These are phyloP conservation scores for Helicoverpa armigera DNA, from an alignment of 1,140 invertebrate species.

Conservation along the genomic window DNA sequence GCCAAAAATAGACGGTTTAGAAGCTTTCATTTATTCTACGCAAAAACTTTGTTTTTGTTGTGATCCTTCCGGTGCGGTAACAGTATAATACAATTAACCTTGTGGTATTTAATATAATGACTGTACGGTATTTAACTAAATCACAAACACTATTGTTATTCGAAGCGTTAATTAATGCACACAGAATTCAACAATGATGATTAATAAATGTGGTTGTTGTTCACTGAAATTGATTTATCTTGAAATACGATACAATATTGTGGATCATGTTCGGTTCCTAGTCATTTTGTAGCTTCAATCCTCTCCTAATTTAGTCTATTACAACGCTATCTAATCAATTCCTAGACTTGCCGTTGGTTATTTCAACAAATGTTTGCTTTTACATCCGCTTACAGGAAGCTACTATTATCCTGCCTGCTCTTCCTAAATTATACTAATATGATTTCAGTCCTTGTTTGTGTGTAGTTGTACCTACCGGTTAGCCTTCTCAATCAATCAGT, in stretches of 20 bases:
- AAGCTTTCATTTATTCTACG: slow-evolving; percentile 20
- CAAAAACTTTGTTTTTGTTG: slow-evolving; percentile 18
- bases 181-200: slow-evolving; percentile 3
- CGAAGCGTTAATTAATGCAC: neutral
- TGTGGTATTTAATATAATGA: neutral
- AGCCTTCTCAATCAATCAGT: too few relatives aligned
- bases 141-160: neutral
- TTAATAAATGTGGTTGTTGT: neutral
- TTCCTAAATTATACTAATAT: too few relatives aligned
- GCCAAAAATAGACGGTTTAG: neutral
- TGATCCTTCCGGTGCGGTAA: slow-evolving; percentile 10
- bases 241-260: neutral
- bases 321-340: too few relatives aligned
- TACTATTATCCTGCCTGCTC: too few relatives aligned
- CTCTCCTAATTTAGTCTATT: too few relatives aligned
- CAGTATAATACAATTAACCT: neutral
- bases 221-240: neutral
- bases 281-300: too few relatives aligned
- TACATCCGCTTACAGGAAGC: too few relatives aligned
- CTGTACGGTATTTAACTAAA: neutral
- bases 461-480: too few relatives aligned
- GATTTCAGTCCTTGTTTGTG: too few relatives aligned
- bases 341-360: too few relatives aligned
- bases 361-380: too few relatives aligned
- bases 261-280: neutral